Base-by-base conservation (phyloP, 2,113 vertebrate genomes). In the Datnioides undecimradiatus region DNA sequence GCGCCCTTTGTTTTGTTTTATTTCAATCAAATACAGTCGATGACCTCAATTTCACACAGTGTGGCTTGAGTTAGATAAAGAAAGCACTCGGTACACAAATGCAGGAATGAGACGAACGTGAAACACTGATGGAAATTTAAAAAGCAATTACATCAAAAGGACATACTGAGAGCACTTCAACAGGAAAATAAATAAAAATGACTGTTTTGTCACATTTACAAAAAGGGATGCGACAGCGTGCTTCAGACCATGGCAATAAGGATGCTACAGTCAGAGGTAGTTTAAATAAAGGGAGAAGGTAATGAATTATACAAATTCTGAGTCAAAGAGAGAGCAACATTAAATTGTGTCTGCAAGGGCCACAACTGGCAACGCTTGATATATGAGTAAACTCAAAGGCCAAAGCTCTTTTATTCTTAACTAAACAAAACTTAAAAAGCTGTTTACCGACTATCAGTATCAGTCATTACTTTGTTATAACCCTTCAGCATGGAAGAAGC, bases 1-100 rank as follows among this genome's bases (percentile, higher is more conserved):
- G 52, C 27, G 48, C 52, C 48, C 52, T 84, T 63, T 82, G 63
- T 72, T 69, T 59, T 57, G 25, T 38, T 71, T 64, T 45, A 38
- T 66, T 71, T 68, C n/a, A 59, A 73, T 43, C 14, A 65, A 60
- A 73, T 31, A 6, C 16, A 57, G 29, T 41, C 5, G 27, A 16
- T 79, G n/a, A 48, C 34, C 36, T 14, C 25, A 54, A 3, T 68
- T 46, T 55, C 40, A 21, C 33, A 36, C 3, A 46, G 33, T 23
- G 40, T 16, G 64, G 27, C 19, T 59, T 21, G 6, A 43, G 19
- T 31, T 29, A 65, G 16, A 62, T 49, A 8, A 31, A 55, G 8
- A 36, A 6, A 46, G 76, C n/a, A 45, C 38, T 6, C 2, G 3
- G 48, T 36, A 27, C 38, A 60, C 14, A 68, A 8, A 2, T 11